Conservation (phyloP, 2,113 vertebrate genomes). For the Sapayoa aenigma region DNA sequence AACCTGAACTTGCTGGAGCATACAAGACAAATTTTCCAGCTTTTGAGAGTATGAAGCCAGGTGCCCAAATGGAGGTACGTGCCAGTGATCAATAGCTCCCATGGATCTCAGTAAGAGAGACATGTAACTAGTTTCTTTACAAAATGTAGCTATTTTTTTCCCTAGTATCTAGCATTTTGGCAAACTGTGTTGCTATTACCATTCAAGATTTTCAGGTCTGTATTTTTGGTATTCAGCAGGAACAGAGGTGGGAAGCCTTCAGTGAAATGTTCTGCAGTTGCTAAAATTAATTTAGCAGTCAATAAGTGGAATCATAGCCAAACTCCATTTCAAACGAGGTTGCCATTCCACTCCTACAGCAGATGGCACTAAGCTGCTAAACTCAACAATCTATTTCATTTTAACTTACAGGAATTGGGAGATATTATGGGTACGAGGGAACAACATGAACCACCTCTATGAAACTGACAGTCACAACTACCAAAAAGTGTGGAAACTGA, state of each 20-base stretch:
- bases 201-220: slow-evolving; percentile 18
- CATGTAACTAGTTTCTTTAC: not conserved
- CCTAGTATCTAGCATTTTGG: not conserved
- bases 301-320: slow-evolving; percentile 2
- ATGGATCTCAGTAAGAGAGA: not conserved
- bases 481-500: not conserved
- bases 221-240: not conserved
- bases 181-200: not conserved
- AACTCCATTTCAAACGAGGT: not conserved
- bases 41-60: not conserved
- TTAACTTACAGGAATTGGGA: not conserved
- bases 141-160: not conserved
- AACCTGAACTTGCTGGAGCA: not conserved
- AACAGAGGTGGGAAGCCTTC: slow-evolving; percentile 29
- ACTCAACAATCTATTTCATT: not conserved
- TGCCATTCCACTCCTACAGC: not conserved
- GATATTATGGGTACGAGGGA: not conserved
- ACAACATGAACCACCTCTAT: not conserved
- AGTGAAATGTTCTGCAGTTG: not conserved
- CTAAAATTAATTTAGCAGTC: slow-evolving; percentile 22
- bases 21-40: not conserved
- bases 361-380: not conserved
- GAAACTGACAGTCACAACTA: not conserved
- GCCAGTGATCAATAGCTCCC: not conserved
- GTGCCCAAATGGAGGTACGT: not conserved